Evolutionary conservation across 2,888 invertebrate genomes (phyloP).

Genomic region (Omphaloscelis lunosa): DNA sequence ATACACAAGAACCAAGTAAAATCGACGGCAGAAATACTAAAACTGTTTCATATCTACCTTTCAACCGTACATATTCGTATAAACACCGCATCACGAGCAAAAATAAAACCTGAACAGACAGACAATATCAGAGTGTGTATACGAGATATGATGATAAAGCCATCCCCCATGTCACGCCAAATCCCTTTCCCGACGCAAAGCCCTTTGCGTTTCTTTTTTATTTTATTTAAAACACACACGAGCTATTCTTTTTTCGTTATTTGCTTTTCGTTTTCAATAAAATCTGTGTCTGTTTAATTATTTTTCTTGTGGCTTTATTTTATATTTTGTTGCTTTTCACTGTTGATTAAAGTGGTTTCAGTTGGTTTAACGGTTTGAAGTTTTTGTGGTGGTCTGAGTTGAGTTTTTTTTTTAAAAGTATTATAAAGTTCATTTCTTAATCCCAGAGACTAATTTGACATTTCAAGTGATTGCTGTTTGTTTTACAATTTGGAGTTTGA

Average conservation of each 20-base stretch:
- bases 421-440: no score
- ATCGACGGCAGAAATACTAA: neutral
- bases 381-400: neutral
- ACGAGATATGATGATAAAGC: slow-evolving; percentile 80
- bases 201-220: slow-evolving; percentile 78
- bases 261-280: slow-evolving; percentile 66
- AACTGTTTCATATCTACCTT: slow-evolving; percentile 35
- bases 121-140: slow-evolving; percentile 67
- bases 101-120: slow-evolving; percentile 56
- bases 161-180: slow-evolving; percentile 79
- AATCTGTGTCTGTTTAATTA: slow-evolving; percentile 57
- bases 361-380: slow-evolving; percentile 5
- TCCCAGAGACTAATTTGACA: no score
- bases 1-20: slow-evolving; percentile 14
- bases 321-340: slow-evolving; percentile 20
- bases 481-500: no score
- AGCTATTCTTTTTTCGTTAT: slow-evolving; percentile 53
- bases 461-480: no score
- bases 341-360: slow-evolving; percentile 40
- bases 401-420: neutral
- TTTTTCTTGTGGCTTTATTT: slow-evolving; percentile 41
- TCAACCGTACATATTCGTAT: slow-evolving; percentile 26
- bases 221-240: slow-evolving; percentile 74
- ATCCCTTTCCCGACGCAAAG: slow-evolving; percentile 80
- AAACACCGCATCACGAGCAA: slow-evolving; percentile 39